Base-by-base conservation (phyloP, 2,888 invertebrate genomes). In the Callyntrura sp. region DNA sequence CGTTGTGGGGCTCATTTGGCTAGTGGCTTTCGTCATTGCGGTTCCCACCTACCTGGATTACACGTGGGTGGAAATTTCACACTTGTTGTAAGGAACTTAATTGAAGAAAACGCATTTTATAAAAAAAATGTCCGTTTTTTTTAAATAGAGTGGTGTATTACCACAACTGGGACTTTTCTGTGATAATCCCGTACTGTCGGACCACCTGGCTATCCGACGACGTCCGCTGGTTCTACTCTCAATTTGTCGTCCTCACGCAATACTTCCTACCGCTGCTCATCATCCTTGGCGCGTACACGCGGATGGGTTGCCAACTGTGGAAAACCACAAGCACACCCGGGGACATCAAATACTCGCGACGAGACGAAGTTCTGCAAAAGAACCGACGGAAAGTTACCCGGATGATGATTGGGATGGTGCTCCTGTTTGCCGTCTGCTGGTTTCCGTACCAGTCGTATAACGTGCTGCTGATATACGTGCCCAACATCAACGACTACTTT, bases 371-470 rank as follows among this genome's bases (percentile, higher is more conserved):
- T 0, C 20, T 83, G 4, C 68, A 48, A 0, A 11, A n/a, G 8
- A 68, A 83, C 14, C 65, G 51, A 20, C 65, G 68, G 48, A 68
- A 68, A 23, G 83, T 98, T 92, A 97, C 98, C 94, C 98, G 98
- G 95, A 98, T 98, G 98, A 95, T 98, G 94, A 97, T 97, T 73
- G 96, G 97, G 85, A 97, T 98, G 20, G 98, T 98, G 25, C 96
- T 96, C 8, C 95, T 98, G 11, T 98, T 98, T 94, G 97, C 97
- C 0, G 94, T 97, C 0, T 98, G 97, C 94, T 98, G 98, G 98
- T 95, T 98, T 57, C 98, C 98, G 0, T 95, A 97, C 45, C 97
- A 97, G 94, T 96, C 96, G 88, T 97, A 97, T 94, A 96, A 97
- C 94, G 95, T 97, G 84, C 95, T 97, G 43, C 96, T 96, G 94